Evolutionary conservation across 1,140 invertebrate genomes (phyloP), one percentile per base, ranked within the genome.

Genomic region (Aplysia californica): DNA sequence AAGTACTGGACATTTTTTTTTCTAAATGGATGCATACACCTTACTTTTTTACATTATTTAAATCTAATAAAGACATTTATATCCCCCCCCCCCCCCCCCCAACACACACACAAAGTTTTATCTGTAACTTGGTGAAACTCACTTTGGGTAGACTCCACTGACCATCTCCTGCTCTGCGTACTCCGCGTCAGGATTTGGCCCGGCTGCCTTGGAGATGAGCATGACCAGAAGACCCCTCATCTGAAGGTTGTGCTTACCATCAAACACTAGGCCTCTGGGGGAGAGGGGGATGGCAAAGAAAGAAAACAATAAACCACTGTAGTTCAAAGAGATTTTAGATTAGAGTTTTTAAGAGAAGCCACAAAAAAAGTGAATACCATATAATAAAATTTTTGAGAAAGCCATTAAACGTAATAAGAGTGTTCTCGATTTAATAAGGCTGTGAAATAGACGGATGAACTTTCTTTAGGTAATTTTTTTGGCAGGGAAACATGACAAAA

Each of bases 221-320:
- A 98, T 86, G 4, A 98, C 95, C 82, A 98, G 95, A 21, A 98
- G 92, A 2, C 96, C 96, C 93, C 96, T 94, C 2, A 96, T 95
- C 91, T 98, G 96, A 93, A 96, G 95, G 84, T 95, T 96, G 88
- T 96, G 96, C 86, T 94, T 94, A 29, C 95, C 95, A 94, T 97
- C 95, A 89, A 95, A 95, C 72, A 96, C 92, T 36, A 96, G 90
- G 18, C 84, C 85, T 71, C 87, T 88, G 78, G 58, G 76, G 33
- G 29, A 31, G 10, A 61, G 23, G 6, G 29, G 29, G 15, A 15
- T 61, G 10, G 10, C 58, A 15, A 6, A 61, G 23, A 15, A n/a
- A 6, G 29, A 61, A 18, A 10, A 15, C 29, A 61, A 61, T n/a
- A 61, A 18, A 29, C 29, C n/a, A n/a, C n/a, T n/a, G n/a, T 50